A percentile compares a stretch with the other conserved stretches of the same genome.
phyloP scores from a whole-genome alignment of 1,140 invertebrate genomes.

The Aphelinus atriplicis region DNA sequence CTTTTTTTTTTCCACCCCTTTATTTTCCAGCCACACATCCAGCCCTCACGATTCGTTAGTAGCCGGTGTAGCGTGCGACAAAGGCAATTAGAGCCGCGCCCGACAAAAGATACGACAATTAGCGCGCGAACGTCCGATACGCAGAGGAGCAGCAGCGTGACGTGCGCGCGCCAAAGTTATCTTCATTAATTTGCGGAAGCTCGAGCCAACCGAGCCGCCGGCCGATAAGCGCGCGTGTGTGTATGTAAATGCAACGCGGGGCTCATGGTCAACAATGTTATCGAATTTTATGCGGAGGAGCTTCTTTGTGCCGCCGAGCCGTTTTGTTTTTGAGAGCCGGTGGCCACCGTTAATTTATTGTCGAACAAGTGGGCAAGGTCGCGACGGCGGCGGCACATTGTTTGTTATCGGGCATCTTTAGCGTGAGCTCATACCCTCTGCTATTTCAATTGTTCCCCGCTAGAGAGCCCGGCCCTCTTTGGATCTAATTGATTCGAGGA shows the following conservation, averaged over 20 bases:
- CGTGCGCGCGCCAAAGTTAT: constrained; percentile 35
- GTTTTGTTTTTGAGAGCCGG: background rate
- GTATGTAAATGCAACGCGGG: constrained; percentile 33
- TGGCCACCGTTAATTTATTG: constrained; percentile 15
- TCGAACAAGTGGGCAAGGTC: background rate
- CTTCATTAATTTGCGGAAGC: constrained; percentile 39
- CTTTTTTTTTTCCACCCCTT: background rate
- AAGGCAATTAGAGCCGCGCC: constrained; percentile 34
- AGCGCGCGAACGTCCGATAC: constrained; percentile 19
- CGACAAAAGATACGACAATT: constrained; percentile 40
- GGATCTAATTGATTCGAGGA: constrained; percentile 21
- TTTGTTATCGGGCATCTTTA: constrained; percentile 7
- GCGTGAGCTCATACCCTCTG: background rate
- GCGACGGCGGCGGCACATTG: background rate
- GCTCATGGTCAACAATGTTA: constrained; percentile 33
- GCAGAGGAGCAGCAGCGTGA: background rate
- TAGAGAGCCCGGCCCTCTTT: too few species aligned
- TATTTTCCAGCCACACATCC: background rate
- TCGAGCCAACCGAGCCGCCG: background rate
- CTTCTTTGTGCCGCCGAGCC: too few species aligned
- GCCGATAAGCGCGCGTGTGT: background rate
- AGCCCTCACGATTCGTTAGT: constrained; percentile 23
- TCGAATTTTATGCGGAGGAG: background rate
- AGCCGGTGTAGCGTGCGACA: constrained; percentile 7
- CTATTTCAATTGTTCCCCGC: constrained; percentile 17